A percentile compares a stretch with the other conserved stretches of the same genome.
Conservation (phyloP, 2,113 vertebrate species). For the Labeo catla region DNA sequence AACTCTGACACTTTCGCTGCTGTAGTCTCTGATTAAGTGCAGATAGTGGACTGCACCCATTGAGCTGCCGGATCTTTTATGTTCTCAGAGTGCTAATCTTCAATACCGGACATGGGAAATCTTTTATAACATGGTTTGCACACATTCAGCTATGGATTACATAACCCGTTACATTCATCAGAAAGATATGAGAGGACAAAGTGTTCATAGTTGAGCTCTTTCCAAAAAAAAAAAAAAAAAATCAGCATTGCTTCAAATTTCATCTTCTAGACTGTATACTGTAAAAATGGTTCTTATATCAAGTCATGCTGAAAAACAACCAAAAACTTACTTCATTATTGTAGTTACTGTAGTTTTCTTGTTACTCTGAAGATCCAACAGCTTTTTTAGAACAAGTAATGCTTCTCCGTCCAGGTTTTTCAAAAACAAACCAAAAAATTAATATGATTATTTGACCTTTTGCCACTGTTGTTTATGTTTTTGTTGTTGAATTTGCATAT, state of each 20-base stretch:
- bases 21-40: conserved; percentile 25
- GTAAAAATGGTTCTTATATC: not conserved
- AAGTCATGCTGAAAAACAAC: not conserved
- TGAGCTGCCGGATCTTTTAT: conserved; percentile 21
- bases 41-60: not conserved
- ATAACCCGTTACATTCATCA: conserved; percentile 3
- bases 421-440: not conserved
- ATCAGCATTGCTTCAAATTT: not conserved
- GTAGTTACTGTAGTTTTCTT: not conserved
- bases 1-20: conserved; percentile 35
- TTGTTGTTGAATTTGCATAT: not conserved
- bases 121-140: conserved; percentile 19
- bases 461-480: not conserved
- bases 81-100: conserved; percentile 30
- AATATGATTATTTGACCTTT: not conserved
- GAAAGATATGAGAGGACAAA: conserved; percentile 10
- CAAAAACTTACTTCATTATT: not conserved
- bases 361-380: not conserved
- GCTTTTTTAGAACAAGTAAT: conserved; percentile 2
- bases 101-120: conserved; percentile 18
- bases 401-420: not conserved
- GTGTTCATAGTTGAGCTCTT: not conserved
- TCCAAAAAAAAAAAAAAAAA: not conserved
- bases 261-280: not conserved
- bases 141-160: conserved; percentile 20